phyloP scores from a whole-genome alignment of 2,797 vertebrate species.

The Sebastes ruberrimus region DNA sequence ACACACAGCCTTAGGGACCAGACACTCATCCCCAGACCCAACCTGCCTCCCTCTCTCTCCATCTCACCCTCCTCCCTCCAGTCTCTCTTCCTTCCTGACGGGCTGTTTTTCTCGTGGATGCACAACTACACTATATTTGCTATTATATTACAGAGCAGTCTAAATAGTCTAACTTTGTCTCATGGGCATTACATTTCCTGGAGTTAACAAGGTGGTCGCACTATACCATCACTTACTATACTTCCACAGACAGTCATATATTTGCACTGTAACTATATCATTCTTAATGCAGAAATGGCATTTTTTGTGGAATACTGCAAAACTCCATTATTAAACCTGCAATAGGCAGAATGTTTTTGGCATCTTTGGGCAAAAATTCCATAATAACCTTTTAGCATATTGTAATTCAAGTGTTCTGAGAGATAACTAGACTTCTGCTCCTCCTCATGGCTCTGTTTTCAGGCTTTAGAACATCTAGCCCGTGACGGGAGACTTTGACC shows the following conservation, averaged over 20 bases:
- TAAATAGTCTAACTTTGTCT: constrained; percentile 47
- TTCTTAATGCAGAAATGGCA: neutral
- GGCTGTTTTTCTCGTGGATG: constrained; percentile 40
- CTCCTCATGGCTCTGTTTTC: too few relatives aligned
- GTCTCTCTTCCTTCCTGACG: constrained; percentile 13
- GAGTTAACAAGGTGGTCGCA: constrained; percentile 24
- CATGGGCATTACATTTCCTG: constrained; percentile 31
- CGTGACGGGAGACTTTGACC: too few relatives aligned
- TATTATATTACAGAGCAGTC: constrained; percentile 38
- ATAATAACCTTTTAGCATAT: too few relatives aligned
- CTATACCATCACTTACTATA: neutral
- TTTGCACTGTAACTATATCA: neutral
- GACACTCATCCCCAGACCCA: constrained; percentile 67
- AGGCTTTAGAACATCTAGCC: too few relatives aligned
- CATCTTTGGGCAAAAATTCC: too few relatives aligned
- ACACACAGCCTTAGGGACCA: constrained; percentile 68
- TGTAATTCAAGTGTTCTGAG: too few relatives aligned
- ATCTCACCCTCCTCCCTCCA: constrained; percentile 11
- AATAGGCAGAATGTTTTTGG: too few relatives aligned
- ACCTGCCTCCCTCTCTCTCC: constrained; percentile 48
- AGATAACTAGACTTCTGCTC: too few relatives aligned
- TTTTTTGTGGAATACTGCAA: neutral
- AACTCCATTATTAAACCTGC: too few relatives aligned
- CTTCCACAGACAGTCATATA: neutral
- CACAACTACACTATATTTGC: constrained; percentile 28